Evolutionary conservation across 1,140 invertebrate genomes (phyloP).

Genomic region (Drosophila sp.): DNA sequence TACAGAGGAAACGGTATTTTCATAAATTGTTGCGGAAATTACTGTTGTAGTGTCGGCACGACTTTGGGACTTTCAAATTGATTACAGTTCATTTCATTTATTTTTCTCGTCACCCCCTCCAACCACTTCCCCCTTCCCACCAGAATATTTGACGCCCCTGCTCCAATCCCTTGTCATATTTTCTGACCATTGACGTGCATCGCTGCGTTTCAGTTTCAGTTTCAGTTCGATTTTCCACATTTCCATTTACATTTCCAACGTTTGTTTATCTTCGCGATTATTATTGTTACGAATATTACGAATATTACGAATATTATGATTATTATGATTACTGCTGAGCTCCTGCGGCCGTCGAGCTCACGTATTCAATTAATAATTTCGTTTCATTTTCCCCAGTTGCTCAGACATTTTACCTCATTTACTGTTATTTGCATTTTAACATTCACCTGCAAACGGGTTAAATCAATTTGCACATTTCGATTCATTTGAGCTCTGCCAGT

Average conservation of each 20-base stretch:
- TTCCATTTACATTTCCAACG: neutral
- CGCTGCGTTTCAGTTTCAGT: slow-evolving; percentile 13
- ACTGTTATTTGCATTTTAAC: neutral
- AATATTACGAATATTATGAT: neutral
- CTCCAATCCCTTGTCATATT: neutral
- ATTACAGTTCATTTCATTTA: slow-evolving; percentile 55
- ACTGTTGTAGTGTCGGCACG: slow-evolving; percentile 24
- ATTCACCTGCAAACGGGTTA: neutral
- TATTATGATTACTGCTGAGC: neutral
- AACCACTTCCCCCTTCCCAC: too few species aligned
- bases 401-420: neutral
- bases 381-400: neutral
- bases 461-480: neutral
- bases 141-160: too few species aligned
- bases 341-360: neutral
- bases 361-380: slow-evolving; percentile 10
- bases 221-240: slow-evolving; percentile 4
- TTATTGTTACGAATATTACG: slow-evolving; percentile 4
- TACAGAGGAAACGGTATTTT: neutral
- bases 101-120: too few species aligned
- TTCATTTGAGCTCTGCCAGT: neutral
- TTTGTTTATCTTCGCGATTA: slow-evolving; percentile 1
- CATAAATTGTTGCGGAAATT: slow-evolving; percentile 51
- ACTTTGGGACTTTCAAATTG: slow-evolving; percentile 40
- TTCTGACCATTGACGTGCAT: slow-evolving; percentile 16